Evolutionary conservation across 2,888 invertebrate genomes (phyloP).

Genomic region (Pilophorus perplexus): DNA sequence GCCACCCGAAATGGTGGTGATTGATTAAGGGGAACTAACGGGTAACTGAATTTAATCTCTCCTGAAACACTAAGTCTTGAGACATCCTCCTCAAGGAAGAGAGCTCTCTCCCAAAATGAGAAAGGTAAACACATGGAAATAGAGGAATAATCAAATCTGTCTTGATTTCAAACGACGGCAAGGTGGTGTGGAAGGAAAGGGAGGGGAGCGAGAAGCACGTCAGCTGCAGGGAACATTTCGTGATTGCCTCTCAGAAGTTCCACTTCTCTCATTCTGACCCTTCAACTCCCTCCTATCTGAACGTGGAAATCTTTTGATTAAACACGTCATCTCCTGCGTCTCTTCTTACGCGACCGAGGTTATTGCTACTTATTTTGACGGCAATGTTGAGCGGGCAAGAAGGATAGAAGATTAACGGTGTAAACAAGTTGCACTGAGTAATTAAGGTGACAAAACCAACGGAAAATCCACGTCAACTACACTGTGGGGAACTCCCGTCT

Average conservation of each 20-base stretch:
- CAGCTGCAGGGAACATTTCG: constrained; percentile 34
- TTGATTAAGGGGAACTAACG: too few species aligned
- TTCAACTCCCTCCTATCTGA: neutral
- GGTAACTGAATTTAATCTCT: too few species aligned
- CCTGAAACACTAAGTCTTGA: too few species aligned
- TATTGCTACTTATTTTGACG: constrained; percentile 12
- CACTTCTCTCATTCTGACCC: constrained; percentile 14
- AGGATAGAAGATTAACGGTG: too few species aligned
- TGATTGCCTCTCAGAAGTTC: constrained; percentile 33
- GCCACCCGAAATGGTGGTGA: too few species aligned
- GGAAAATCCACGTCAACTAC: too few species aligned
- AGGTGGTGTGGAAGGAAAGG: too few species aligned
- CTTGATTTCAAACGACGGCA: constrained; percentile 10
- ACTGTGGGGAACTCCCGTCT: too few species aligned
- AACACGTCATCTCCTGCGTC: constrained; percentile 8
- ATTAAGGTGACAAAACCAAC: too few species aligned
- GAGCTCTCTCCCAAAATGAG: constrained; percentile 12
- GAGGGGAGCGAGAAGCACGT: constrained; percentile 14
- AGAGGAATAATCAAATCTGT: constrained; percentile 32
- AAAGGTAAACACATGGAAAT: constrained; percentile 35
- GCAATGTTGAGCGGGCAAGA: too few species aligned
- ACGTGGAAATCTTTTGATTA: constrained; percentile 12
- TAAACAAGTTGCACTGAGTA: too few species aligned
- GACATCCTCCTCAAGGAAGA: neutral
- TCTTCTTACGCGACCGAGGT: constrained; percentile 3